Evolutionary conservation across 2,888 invertebrate genomes (phyloP), one percentile per base, ranked within the genome.

Genomic region (Dicroscelio sp.): DNA sequence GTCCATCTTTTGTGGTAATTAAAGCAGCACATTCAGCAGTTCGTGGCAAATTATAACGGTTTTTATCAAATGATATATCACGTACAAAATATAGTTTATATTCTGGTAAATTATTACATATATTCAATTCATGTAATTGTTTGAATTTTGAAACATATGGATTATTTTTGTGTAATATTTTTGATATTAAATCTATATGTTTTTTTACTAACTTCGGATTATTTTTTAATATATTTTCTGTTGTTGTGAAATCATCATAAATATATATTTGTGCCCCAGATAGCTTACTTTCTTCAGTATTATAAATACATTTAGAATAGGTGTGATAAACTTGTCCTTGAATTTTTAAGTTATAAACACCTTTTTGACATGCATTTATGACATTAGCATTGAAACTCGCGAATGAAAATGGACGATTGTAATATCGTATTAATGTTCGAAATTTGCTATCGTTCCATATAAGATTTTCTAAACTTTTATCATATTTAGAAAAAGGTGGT

Each of bases 391-490:
- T 75, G 35, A 75, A 75, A 75, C 33, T 58, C 12, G 35, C 75
- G 58, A 75, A 75, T 14, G 75, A 75, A 75, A 75, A 75, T 75
- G 55, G 75, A 58, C 17, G 30, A 75, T 75, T 75, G 30, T 75
- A 75, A 75, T 75, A 75, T 75, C 75, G 25, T 6, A 75, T 75
- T 58, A 75, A 58, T 35, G 35, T 10, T 33, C 75, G 6, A 33
- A 75, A 75, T 25, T 75, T 75, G 3, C n/a, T 75, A 25, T 75
- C 75, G 25, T 75, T 55, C 35, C 30, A 58, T 33, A 75, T 75
- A 33, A 75, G 58, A 58, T 75, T 33, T 75, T 73, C 17, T 31
- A 73, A n/a, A 23, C 35, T 30, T 2, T 17, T 4, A 75, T 58
- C 23, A 35, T 75, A 75, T 33, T 75, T 25, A 33, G 20, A 33